Base-by-base conservation (phyloP, 2,113 vertebrate genomes). In the Oncorhynchus mykiss region DNA sequence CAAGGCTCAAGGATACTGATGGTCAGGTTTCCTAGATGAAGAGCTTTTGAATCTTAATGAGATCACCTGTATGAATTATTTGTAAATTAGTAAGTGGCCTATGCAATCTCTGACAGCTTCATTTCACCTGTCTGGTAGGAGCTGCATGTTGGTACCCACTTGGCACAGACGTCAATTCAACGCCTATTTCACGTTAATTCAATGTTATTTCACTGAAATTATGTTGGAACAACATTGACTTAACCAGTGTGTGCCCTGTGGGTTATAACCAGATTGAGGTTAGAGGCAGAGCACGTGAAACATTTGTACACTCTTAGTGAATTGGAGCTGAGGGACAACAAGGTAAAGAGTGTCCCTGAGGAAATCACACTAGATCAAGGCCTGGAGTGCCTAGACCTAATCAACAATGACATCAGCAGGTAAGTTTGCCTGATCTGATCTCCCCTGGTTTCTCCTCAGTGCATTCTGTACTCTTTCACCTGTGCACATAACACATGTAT, bases 271-370 rank as follows among this genome's bases (percentile, higher is more conserved):
- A 95, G 82, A 97, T 99, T 14, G 93, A 95, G 83, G 73, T 71
- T 71, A 2, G 86, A 91, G 16, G 77, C 91, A 12, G 94, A 96
- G 76, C 94, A 94, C 67, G 89, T 98, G 82, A 90, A 92, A 29
- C 90, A 94, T 80, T 88, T 99, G 79, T 90, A 83, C 71, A 90
- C 93, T 74, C 91, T 99, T 34, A 94, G 93, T 72, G 90, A 97
- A 1, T 83, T 99, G 75, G 98, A 99, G 60, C 93, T 99, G n/a
- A 86, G 96, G 77, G 96, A 97, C 92, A 99, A 99, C 89, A 98
- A 97, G 86, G 93, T 99, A 81, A 94, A 93, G 81, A 87, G 57
- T 2, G 81, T 99, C 74, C 96, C 98, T 0, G 95, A 97, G 62
- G 92, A 97, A 87, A 93, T 99, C 34, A 79, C 90, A 13, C 64